A percentile compares a stretch with the other conserved stretches of the same genome.
These are phyloP conservation scores for Drosophila glabriapex DNA, from an alignment of 2,888 invertebrate species.

Conservation along the genomic window DNA sequence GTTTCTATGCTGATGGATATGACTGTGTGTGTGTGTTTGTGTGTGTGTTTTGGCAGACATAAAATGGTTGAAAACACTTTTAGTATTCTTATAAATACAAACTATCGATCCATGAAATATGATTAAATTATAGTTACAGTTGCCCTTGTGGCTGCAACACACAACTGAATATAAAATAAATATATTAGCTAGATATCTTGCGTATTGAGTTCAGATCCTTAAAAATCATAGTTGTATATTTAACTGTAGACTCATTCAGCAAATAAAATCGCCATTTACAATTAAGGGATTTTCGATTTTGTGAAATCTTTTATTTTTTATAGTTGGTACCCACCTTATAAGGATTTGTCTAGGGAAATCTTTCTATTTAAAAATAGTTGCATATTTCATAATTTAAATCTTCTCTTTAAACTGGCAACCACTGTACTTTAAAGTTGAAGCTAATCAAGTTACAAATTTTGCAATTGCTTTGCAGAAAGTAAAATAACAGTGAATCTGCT, in stretches of 20 bases:
- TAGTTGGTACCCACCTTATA: neutral
- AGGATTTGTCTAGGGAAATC: neutral
- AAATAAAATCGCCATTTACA: neutral
- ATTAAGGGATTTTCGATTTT: neutral
- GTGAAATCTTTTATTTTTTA: no score
- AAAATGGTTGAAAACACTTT: constrained; percentile 41
- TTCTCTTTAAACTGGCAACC: neutral
- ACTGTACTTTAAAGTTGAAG: neutral
- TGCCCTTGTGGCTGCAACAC: constrained; percentile 4
- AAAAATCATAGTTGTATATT: neutral
- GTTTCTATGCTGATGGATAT: constrained; percentile 19
- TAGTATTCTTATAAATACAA: constrained; percentile 53
- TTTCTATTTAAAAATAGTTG: neutral
- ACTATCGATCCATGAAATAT: constrained; percentile 61
- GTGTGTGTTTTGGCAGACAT: constrained; percentile 5
- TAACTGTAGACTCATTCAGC: neutral
- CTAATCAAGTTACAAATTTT: neutral
- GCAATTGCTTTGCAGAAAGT: neutral
- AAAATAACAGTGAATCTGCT: neutral
- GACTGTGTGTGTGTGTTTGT: constrained; percentile 13
- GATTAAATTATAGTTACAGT: constrained; percentile 40
- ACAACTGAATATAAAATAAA: neutral
- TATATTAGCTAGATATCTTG: neutral
- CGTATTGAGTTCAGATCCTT: neutral
- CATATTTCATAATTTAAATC: neutral